Evolutionary conservation across 2,888 invertebrate genomes (phyloP), one percentile per base, ranked within the genome.

Genomic region (Lampropteryx suffumata): DNA sequence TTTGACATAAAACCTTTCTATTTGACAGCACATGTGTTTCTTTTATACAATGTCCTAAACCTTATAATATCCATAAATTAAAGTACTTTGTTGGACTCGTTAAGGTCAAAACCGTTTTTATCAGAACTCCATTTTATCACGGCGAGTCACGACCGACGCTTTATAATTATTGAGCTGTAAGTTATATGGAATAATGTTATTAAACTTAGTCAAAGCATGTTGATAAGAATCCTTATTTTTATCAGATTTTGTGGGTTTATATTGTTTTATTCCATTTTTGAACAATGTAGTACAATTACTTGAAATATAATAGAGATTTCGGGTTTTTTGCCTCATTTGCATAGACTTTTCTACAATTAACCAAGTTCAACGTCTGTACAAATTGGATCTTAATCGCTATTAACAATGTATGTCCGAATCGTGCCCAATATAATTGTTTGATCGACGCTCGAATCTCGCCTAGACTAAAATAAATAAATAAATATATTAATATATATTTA

Each of bases 81-180:
- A 44, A 50, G 50, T 69, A 71, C 67, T 63, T 63, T 62, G 63
- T 71, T 58, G 52, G 57, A 68, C 61, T 57, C 44, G 59, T 50
- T 62, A 49, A 52, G 26, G 61, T 58, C 42, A 55, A 59, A 53
- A 58, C 45, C 57, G 7, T 63, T 68, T 68, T 69, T 68, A 71
- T 72, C 64, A 66, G 61, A 59, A 56, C 47, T 46, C 55, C 43
- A 47, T 57, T 63, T 77, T 79, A 79, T 76, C 77, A 70, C 71
- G 57, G 36, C 41, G 40, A 69, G 75, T 78, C 79, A 77, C 78
- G 76, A 47, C 61, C 72, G 56, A 59, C 62, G 12, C 61, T 39
- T 57, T 54, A 48, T 69, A 72, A 73, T 70, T 62, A 67, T 59
- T 57, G 62, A 55, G 59, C 47, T 55, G 55, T 61, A 57, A 64